These are phyloP conservation scores for Campylomormyrus tamandua DNA, from an alignment of 2,113 vertebrate species.

Conservation along the genomic window DNA sequence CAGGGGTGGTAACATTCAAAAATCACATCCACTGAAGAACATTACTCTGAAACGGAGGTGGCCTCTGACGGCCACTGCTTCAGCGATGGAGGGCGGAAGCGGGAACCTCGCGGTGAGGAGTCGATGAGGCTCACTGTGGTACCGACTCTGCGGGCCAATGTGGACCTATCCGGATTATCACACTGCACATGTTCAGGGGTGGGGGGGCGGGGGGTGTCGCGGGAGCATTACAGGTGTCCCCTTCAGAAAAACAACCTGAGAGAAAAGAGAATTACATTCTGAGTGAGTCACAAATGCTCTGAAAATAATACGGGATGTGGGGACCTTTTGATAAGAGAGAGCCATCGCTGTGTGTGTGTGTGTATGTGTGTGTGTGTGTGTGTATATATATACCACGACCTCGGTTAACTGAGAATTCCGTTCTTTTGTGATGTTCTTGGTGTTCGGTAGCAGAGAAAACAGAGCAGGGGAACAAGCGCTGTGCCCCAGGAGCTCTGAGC, in stretches of 20 bases:
- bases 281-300: neutral
- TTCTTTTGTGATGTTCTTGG: neutral
- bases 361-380: neutral
- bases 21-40: neutral
- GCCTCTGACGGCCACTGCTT: neutral
- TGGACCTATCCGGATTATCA: neutral
- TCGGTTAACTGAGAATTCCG: neutral
- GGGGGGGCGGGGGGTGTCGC: neutral
- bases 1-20: neutral
- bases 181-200: too few species aligned
- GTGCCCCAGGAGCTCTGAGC: neutral
- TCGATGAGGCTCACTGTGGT: neutral
- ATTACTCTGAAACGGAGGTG: neutral
- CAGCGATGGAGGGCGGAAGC: neutral
- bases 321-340: neutral
- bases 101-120: neutral
- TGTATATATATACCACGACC: neutral
- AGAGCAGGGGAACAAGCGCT: neutral
- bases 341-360: neutral
- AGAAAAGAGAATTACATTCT: neutral
- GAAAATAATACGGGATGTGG: neutral
- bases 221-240: neutral
- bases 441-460: neutral
- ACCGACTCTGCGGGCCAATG: neutral
- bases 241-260: neutral